Evolutionary conservation across 2,113 vertebrate genomes (phyloP), one percentile per base, ranked within the genome.

Genomic region (Cervus canadensis): DNA sequence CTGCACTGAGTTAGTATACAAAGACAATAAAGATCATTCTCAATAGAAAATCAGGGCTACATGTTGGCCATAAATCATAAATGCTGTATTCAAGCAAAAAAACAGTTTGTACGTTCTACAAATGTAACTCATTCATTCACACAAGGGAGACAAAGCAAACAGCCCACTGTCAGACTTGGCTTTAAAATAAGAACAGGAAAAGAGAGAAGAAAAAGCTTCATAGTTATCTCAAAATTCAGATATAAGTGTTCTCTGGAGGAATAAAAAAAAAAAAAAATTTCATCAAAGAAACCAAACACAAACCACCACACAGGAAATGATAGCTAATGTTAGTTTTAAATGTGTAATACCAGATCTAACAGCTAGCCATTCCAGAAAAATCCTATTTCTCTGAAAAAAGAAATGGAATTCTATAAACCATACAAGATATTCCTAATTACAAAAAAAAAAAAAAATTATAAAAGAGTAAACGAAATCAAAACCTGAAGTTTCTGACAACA

Each of bases 21-120:
- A 99, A 99, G 99, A 99, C 99, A 99, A 99, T 99, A 99, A 99
- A 99, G 98, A 99, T 99, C 99, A 98, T 99, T 99, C 99, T 99
- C 99, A 98, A 98, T 98, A 99, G 98, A 99, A 99, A 99, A 99
- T 99, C 99, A 98, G 98, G 98, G 98, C 98, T 99, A 98, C 98
- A 98, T 99, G 99, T 98, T 98, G 98, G 98, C 99, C 99, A 99
- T 99, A 99, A 99, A 99, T 99, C 99, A 99, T 99, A 99, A 99
- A 99, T 98, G 99, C 99, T 98, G 98, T 98, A 98, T 98, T 99
- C 98, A 99, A 99, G 99, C 97, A 98, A 99, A 99, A 99, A 92
- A 98, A 99, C 97, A 98, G 98, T 99, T 98, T 99, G 99, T 99
- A 98, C 99, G 99, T 98, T 99, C 99, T 98, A 98, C 98, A 99